Conservation (phyloP, 2,113 vertebrate species). For the Okapia johnstoni region DNA sequence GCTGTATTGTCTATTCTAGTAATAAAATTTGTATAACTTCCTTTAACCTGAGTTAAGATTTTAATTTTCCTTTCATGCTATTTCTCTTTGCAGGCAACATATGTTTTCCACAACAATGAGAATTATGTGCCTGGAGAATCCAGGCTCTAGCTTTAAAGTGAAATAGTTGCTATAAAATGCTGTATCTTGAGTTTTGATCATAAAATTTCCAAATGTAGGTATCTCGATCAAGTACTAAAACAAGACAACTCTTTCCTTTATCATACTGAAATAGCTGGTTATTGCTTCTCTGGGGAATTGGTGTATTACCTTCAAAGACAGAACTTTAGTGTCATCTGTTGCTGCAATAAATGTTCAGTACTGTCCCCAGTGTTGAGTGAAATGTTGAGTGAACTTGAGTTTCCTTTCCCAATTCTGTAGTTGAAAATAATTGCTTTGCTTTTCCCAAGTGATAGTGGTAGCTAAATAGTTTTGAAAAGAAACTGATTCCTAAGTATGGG, state of each 20-base stretch:
- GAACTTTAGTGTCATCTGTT: background rate
- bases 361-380: slow-evolving; percentile 29
- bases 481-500: slow-evolving; percentile 44
- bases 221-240: background rate
- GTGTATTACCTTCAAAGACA: slow-evolving; percentile 4
- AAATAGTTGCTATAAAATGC: slow-evolving; percentile 30
- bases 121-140: background rate
- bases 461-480: slow-evolving; percentile 45
- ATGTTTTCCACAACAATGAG: background rate
- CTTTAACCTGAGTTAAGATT: background rate
- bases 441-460: slow-evolving; percentile 23
- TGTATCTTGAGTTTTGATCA: slow-evolving; percentile 21
- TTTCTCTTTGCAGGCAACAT: background rate
- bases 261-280: background rate
- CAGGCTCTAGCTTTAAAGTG: background rate
- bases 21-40: background rate
- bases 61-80: background rate
- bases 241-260: background rate
- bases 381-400: slow-evolving; percentile 65
- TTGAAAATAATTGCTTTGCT: slow-evolving; percentile 41
- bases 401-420: slow-evolving; percentile 50
- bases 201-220: slow-evolving; percentile 6
- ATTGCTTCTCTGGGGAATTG: slow-evolving; percentile 6
- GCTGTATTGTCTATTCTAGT: background rate
- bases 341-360: slow-evolving; percentile 39